Base-by-base conservation (phyloP, 2,888 invertebrate genomes). In the Drosophila aldrichi region DNA sequence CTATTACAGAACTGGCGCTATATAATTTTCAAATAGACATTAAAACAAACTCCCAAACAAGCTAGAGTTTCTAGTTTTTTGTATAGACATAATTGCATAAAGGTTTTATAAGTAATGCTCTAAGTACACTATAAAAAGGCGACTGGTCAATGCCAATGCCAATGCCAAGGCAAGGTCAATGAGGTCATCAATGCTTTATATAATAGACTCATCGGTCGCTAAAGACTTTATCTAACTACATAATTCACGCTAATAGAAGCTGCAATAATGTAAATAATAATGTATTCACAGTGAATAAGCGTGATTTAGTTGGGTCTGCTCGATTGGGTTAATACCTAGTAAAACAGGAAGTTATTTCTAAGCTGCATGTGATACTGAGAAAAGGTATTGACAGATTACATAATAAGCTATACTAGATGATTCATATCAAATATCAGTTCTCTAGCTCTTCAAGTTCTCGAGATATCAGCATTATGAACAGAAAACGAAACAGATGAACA, bases 21-120 rank as follows among this genome's bases (percentile, higher is more conserved):
- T 77, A 79, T 77, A 79, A 79, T 79, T 75, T 77, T 56, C 61
- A 67, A 79, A 67, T 51, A 75, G 63, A 51, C 77, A 79, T 77
- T 79, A 79, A 77, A 77, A 64, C 41, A 43, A 67, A 71, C 79
- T 75, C 51, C 51, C 44, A 60, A 74, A 41, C 75, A 67, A 81
- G 56, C 56, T 41, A 20, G 41, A 38, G 48, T 63, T 44, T 38
- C 46, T 61, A 36, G 52, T 64, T 46, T 56, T 56, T 36, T 51
- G 5, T 25, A 18, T 18, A n/a, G 16, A 38, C 3, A 34, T 51
- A 51, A 51, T 34, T 34, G 34, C 22, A 25, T 54, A 63, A 29
- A 52, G 44, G 22, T 57, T 60, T 54, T 61, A 55, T 40, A 61
- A 34, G 55, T 69, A 73, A 76, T 57, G 32, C 58, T 77, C 65